Evolutionary conservation across 2,797 vertebrate species (phyloP).

Genomic region (Crax fasciolata): DNA sequence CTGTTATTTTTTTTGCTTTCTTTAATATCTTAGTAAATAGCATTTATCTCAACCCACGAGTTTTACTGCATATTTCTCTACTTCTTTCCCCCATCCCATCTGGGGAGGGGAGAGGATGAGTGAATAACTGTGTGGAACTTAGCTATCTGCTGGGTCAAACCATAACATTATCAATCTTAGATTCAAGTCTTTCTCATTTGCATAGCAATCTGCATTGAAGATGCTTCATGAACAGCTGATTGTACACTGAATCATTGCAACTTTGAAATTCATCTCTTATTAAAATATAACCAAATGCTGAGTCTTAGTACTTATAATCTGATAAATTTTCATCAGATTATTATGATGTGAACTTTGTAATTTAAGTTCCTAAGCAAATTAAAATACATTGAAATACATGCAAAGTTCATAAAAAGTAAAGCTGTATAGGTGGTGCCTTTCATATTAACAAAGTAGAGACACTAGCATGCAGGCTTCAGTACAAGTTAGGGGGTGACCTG

Average conservation of each 20-base stretch:
- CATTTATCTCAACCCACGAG: no score
- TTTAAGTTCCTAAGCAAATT: neutral
- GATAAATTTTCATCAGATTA: neutral
- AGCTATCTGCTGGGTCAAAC: no score
- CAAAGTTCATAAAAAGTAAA: neutral
- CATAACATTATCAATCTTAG: neutral
- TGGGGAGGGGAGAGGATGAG: no score
- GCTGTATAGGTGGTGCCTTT: neutral
- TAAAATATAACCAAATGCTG: neutral
- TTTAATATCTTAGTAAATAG: no score
- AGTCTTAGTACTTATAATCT: neutral
- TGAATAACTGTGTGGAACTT: no score
- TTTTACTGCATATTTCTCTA: no score
- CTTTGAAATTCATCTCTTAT: neutral
- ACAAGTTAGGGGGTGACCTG: no score
- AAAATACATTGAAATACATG: neutral
- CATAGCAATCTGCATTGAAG: neutral
- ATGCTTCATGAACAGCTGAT: neutral
- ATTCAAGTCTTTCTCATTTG: neutral
- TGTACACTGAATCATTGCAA: neutral
- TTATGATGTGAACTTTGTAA: neutral
- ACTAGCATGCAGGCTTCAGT: no score
- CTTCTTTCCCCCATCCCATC: no score
- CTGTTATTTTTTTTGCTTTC: no score
- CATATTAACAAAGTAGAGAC: neutral